Evolutionary conservation across 2,888 invertebrate species (phyloP).

Genomic region (Parascotia fuliginaria): DNA sequence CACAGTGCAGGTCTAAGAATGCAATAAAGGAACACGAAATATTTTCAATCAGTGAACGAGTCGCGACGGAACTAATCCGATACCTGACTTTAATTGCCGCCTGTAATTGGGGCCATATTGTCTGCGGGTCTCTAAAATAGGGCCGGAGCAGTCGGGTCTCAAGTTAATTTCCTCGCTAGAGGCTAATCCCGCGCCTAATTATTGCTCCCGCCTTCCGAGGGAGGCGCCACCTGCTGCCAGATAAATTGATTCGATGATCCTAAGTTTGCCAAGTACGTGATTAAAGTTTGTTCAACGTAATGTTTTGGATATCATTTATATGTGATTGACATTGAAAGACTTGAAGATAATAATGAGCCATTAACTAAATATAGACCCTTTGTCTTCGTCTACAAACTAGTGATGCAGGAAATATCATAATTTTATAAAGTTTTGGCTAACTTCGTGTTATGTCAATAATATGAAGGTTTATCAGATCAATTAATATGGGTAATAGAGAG

Average conservation of each 20-base stretch:
- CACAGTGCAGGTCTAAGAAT: conserved; percentile 29
- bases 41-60: conserved; percentile 44
- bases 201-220: conserved; percentile 53
- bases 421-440: too few species aligned
- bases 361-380: too few species aligned
- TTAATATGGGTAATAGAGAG: too few species aligned
- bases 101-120: conserved; percentile 43
- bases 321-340: not conserved
- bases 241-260: conserved; percentile 38
- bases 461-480: too few species aligned
- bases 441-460: too few species aligned
- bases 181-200: conserved; percentile 78
- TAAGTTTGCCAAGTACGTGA: conserved; percentile 29
- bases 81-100: conserved; percentile 53
- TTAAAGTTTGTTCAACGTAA: conserved; percentile 22
- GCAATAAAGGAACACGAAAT: conserved; percentile 47
- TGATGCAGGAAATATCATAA: too few species aligned
- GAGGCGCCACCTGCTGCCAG: conserved; percentile 19
- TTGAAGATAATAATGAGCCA: too few species aligned
- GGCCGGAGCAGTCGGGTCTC: conserved; percentile 62
- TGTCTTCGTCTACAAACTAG: too few species aligned
- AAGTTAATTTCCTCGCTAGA: conserved; percentile 74
- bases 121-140: conserved; percentile 37
- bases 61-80: conserved; percentile 38
- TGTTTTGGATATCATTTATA: not conserved